Conservation (phyloP, 2,888 invertebrate species). For the Omphaloscelis lunosa region DNA sequence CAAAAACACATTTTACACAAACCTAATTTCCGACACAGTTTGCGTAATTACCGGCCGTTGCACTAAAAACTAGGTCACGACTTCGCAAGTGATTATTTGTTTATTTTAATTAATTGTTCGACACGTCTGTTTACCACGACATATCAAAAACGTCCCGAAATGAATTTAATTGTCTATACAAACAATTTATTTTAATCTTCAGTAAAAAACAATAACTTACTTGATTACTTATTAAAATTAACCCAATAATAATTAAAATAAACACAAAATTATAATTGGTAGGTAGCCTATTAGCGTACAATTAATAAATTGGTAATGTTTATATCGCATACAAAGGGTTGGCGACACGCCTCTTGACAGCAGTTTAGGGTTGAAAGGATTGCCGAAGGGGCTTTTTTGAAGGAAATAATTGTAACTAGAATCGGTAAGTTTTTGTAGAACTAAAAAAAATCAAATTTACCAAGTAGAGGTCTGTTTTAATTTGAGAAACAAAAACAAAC, state of each 20-base stretch:
- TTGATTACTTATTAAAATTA: constrained; percentile 14
- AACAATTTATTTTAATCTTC: neutral
- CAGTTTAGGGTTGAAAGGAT: constrained; percentile 14
- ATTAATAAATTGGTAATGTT: constrained; percentile 68
- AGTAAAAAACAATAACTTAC: neutral
- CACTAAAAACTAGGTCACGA: too few species aligned
- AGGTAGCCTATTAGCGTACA: constrained; percentile 51
- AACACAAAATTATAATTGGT: constrained; percentile 46
- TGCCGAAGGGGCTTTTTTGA: neutral
- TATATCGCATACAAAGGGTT: constrained; percentile 29
- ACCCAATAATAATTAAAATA: constrained; percentile 31
- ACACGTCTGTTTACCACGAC: too few species aligned
- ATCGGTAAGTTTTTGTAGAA: neutral
- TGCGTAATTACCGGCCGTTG: too few species aligned
- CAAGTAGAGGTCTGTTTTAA: too few species aligned
- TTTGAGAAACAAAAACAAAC: neutral
- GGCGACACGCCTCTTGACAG: constrained; percentile 13
- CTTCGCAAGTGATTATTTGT: too few species aligned
- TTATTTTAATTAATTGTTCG: too few species aligned
- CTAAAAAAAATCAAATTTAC: neutral
- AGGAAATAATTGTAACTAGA: neutral
- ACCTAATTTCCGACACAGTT: too few species aligned
- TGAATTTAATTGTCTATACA: too few species aligned
- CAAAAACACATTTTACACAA: too few species aligned
- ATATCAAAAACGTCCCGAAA: too few species aligned